Evolutionary conservation across 2,888 invertebrate genomes (phyloP).

Genomic region (Syrista parreyssii): DNA sequence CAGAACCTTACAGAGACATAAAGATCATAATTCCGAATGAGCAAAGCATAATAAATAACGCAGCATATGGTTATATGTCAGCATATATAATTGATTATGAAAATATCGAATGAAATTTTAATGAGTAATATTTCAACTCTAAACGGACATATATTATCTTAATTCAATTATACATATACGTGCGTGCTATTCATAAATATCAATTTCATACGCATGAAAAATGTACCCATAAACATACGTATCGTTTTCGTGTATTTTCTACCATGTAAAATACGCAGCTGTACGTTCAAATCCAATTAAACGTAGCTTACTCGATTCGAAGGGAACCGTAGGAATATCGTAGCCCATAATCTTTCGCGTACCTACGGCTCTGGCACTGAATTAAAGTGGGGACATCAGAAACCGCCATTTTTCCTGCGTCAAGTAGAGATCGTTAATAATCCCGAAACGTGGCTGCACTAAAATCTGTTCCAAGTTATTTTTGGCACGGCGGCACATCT

Average conservation of each 20-base stretch:
- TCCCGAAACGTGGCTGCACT: conserved; percentile 14
- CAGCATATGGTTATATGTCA: neutral
- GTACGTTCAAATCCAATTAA: neutral
- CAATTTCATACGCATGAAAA: neutral
- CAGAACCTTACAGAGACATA: neutral
- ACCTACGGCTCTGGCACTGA: neutral
- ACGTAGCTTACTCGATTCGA: neutral
- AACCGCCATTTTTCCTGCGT: neutral
- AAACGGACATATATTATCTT: neutral
- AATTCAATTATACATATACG: neutral
- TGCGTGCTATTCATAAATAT: neutral
- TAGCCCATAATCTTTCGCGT: neutral
- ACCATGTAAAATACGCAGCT: neutral
- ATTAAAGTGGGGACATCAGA: neutral
- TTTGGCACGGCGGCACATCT: conserved; percentile 17
- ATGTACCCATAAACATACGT: neutral
- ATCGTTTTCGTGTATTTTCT: neutral
- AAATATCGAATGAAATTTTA: neutral
- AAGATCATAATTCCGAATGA: neutral
- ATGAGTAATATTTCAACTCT: neutral
- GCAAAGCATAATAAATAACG: neutral
- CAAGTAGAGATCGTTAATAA: conserved; percentile 18
- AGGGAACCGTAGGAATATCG: neutral
- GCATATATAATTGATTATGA: neutral
- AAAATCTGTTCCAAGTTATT: conserved; percentile 24